phyloP scores from a whole-genome alignment of 2,888 invertebrate genomes.

The Monochamus alternatus region DNA sequence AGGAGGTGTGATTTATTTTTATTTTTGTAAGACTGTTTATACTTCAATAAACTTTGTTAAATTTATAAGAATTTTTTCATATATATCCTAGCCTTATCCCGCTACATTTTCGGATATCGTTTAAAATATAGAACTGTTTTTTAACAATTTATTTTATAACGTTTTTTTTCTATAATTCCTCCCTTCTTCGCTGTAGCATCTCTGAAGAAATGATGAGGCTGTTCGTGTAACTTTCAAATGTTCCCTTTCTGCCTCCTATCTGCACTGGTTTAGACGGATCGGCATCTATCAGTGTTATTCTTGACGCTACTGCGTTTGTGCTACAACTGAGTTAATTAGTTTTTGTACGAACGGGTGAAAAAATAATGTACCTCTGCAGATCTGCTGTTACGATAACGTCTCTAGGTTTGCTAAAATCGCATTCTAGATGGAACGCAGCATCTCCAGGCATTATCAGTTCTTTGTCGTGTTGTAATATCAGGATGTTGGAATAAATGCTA shows the following conservation, averaged over 20 bases:
- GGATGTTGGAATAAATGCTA: constrained; percentile 75
- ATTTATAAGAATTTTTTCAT: constrained; percentile 24
- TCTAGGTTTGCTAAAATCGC: constrained; percentile 76
- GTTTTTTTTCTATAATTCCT: constrained; percentile 51
- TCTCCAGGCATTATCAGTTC: constrained; percentile 78
- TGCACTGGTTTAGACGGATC: constrained; percentile 70
- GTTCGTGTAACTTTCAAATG: constrained; percentile 55
- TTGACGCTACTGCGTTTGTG: constrained; percentile 65
- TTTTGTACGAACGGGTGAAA: neutral
- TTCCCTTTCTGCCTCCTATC: constrained; percentile 49
- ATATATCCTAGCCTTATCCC: constrained; percentile 21
- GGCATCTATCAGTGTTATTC: constrained; percentile 74
- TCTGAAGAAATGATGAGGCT: constrained; percentile 58
- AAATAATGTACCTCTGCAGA: constrained; percentile 66
- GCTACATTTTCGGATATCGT: neutral
- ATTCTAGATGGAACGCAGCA: constrained; percentile 78
- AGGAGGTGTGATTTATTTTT: constrained; percentile 33
- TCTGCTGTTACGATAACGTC: constrained; percentile 73
- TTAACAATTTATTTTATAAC: neutral
- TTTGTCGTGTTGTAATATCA: constrained; percentile 79
- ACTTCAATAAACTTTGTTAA: constrained; percentile 32
- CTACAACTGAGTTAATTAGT: constrained; percentile 43
- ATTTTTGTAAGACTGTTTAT: constrained; percentile 39
- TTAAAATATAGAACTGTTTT: neutral
- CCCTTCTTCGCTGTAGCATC: constrained; percentile 51